phyloP scores from a whole-genome alignment of 35 echinoderm and acorn worm species.

The Holothuria glaberrima region DNA sequence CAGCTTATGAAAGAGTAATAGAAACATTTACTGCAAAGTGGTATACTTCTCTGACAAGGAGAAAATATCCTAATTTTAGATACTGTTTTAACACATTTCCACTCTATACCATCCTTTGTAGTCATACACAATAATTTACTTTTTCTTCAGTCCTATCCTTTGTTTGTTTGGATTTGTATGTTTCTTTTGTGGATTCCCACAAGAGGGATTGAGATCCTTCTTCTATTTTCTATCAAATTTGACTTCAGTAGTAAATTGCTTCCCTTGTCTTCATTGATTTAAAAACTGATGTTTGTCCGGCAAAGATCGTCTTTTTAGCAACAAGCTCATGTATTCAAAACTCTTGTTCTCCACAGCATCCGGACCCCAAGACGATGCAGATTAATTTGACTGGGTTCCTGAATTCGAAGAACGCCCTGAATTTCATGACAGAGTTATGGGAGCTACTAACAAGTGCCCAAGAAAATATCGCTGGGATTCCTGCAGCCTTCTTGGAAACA shows the following conservation, averaged over 20 bases:
- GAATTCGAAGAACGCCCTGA: slow-evolving; percentile 97
- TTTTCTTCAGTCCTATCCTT: too few relatives aligned
- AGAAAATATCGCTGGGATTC: slow-evolving; percentile 95
- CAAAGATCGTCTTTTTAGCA: neutral
- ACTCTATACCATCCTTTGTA: too few relatives aligned
- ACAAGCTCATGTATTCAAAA: neutral
- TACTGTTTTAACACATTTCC: too few relatives aligned
- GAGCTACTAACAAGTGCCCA: slow-evolving; percentile 92
- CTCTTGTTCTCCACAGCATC: slow-evolving; percentile 71
- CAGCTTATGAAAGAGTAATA: too few relatives aligned
- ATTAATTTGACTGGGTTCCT: slow-evolving; percentile 99
- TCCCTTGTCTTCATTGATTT: too few relatives aligned
- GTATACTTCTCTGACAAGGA: too few relatives aligned
- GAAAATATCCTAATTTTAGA: too few relatives aligned
- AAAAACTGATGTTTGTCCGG: neutral
- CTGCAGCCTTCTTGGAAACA: slow-evolving; percentile 95
- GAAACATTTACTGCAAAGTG: too few relatives aligned
- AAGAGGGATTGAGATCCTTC: neutral
- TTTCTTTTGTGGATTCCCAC: too few relatives aligned
- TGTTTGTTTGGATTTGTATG: too few relatives aligned
- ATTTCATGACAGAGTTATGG: slow-evolving; percentile 93
- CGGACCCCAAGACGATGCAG: slow-evolving; percentile 96
- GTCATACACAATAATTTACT: too few relatives aligned
- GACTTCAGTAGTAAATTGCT: neutral
- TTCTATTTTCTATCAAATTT: neutral